Evolutionary conservation across 2,888 invertebrate genomes (phyloP), one percentile per base, ranked within the genome.

Genomic region (Drosophila kambysellisi): DNA sequence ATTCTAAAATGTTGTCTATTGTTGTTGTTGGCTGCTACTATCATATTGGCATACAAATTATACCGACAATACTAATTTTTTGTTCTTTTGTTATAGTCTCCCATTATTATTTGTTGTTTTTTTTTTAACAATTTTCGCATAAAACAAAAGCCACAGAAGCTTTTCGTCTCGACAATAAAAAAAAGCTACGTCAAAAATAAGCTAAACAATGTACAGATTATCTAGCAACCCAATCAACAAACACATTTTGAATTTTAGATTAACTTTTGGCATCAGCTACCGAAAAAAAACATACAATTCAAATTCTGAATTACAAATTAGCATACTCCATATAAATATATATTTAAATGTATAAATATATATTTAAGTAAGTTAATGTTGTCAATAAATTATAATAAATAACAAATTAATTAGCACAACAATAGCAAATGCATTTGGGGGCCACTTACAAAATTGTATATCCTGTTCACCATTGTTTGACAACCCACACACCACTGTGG

Each of bases 41-140:
- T 56, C 68, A 63, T 70, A 84, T 79, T 79, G 68, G 64, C 76
- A 82, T 77, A 76, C 74, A 86, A 86, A 73, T 71, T 70, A 65
- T 67, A 76, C 53, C 62, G 64, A 77, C 80, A 76, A 84, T 70
- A 76, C 84, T 76, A 74, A 81, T 74, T 79, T 76, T 79, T 77
- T 73, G 35, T 70, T 59, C 64, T 60, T 67, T 81, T 77, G 64
- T 76, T 74, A 61, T 46, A 70, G 59, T 58, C 63, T 58, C 35
- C 59, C 62, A 78, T 78, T 76, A 76, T 78, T 59, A 60, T 74
- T 39, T 67, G 69, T 53, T 67, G 39, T 41, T 35, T 70, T 50
- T 25, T 25, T 46, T 46, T 12, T 0, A 46, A 66, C 66, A 70
- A 69, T 81, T 81, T 78, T 76, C 72, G 75, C 74, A 78, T 54